Evolutionary conservation across 2,113 vertebrate genomes (phyloP).

Genomic region (Colius striatus): DNA sequence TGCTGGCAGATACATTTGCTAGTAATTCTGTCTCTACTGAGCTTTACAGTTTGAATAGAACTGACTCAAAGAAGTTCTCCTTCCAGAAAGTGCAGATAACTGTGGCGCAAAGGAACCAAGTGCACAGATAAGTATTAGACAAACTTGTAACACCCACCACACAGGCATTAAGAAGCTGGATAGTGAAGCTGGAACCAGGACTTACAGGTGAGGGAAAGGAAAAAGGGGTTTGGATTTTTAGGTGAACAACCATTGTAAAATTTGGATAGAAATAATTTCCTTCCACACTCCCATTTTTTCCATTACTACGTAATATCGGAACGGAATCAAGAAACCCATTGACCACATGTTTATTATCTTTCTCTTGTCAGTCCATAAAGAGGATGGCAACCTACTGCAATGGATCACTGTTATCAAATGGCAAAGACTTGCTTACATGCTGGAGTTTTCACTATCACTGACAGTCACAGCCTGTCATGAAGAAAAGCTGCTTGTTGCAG

Average conservation of each 20-base stretch:
- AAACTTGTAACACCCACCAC: background rate
- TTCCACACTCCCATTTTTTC: background rate
- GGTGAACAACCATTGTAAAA: background rate
- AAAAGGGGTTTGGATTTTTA: too few relatives aligned
- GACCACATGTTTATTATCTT: background rate
- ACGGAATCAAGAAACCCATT: background rate
- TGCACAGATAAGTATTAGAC: background rate
- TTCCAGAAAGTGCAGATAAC: background rate
- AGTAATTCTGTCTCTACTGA: background rate
- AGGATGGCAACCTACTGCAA: background rate
- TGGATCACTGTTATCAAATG: background rate
- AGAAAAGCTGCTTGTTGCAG: slow-evolving; percentile 2
- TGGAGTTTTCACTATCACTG: background rate
- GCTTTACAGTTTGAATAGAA: background rate
- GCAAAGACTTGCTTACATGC: background rate
- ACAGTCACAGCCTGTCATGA: background rate
- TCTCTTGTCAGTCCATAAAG: background rate
- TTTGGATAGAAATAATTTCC: background rate
- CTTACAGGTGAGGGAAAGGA: background rate
- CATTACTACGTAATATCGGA: background rate
- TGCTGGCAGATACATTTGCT: background rate
- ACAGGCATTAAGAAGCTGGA: background rate
- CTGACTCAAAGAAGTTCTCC: background rate
- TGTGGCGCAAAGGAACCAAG: background rate
- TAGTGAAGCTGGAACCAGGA: background rate